phyloP scores from a whole-genome alignment of 2,888 invertebrate genomes.

The Neocrepidodera transversa region DNA sequence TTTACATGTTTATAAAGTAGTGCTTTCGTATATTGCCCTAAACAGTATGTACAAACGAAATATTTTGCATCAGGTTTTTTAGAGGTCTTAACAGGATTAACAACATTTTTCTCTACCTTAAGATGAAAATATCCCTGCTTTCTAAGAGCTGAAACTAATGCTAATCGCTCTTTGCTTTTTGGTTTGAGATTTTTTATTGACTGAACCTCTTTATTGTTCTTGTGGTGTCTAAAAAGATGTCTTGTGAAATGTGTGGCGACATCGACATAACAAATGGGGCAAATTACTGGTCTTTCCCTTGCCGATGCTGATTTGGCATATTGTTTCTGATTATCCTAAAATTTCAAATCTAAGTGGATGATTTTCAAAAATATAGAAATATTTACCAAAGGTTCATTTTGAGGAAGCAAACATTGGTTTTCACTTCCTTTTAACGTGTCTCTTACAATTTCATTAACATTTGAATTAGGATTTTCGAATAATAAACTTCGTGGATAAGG shows the following conservation, averaged over 20 bases:
- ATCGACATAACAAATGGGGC: conserved; percentile 36
- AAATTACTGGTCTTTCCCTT: conserved; percentile 37
- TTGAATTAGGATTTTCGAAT: no score
- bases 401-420: no score
- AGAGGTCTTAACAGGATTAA: conserved; percentile 33
- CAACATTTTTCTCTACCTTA: conserved; percentile 26
- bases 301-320: conserved; percentile 12
- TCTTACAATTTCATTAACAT: no score
- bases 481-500: no score
- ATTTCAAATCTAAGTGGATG: no score
- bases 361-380: no score
- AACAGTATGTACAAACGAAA: conserved; percentile 35
- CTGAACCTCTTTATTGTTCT: conserved; percentile 27
- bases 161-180: conserved; percentile 31
- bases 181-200: conserved; percentile 28
- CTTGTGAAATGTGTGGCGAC: conserved; percentile 34
- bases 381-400: no score
- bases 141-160: conserved; percentile 13
- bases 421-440: no score
- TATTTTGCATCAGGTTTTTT: conserved; percentile 30
- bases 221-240: conserved; percentile 35
- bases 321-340: no score
- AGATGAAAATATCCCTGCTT: conserved; percentile 32
- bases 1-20: no score
- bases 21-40: no score